phyloP scores from a whole-genome alignment of 2,888 invertebrate species.

The Brachynemurus nebulosus region DNA sequence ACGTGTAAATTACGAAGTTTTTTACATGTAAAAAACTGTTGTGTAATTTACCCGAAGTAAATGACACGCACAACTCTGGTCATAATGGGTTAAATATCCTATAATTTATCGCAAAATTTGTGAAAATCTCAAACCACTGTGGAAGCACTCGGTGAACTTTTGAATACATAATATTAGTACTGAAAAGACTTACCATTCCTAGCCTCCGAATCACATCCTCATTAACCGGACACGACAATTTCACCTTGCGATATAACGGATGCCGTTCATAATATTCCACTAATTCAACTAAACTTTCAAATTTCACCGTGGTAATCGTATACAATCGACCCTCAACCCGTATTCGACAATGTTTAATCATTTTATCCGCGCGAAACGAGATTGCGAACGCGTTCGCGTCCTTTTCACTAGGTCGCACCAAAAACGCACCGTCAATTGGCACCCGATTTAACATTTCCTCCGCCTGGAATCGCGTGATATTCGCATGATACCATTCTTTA shows the following conservation, averaged over 20 bases:
- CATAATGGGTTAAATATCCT: too few relatives aligned
- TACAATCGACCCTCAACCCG: slow-evolving; percentile 84
- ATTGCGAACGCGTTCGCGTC: slow-evolving; percentile 79
- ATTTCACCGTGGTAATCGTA: slow-evolving; percentile 80
- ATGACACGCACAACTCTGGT: too few relatives aligned
- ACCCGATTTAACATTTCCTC: slow-evolving; percentile 79
- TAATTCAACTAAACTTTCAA: slow-evolving; percentile 91
- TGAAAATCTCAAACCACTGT: too few relatives aligned
- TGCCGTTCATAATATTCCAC: slow-evolving; percentile 83
- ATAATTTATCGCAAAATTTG: too few relatives aligned
- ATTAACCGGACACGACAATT: slow-evolving; percentile 69
- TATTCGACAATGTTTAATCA: slow-evolving; percentile 94
- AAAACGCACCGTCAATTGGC: slow-evolving; percentile 82
- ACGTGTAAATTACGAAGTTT: too few relatives aligned
- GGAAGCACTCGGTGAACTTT: too few relatives aligned
- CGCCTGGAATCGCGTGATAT: slow-evolving; percentile 65
- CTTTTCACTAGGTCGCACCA: slow-evolving; percentile 83
- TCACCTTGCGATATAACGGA: slow-evolving; percentile 83
- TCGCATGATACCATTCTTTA: slow-evolving; percentile 84
- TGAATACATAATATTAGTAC: too few relatives aligned
- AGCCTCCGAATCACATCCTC: slow-evolving; percentile 54
- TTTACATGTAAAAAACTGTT: too few relatives aligned
- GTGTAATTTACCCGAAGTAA: too few relatives aligned
- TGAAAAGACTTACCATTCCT: slow-evolving; percentile 47
- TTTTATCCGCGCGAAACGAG: slow-evolving; percentile 85